Evolutionary conservation across 2,113 vertebrate genomes (phyloP).

Genomic region (Cettia cetti): DNA sequence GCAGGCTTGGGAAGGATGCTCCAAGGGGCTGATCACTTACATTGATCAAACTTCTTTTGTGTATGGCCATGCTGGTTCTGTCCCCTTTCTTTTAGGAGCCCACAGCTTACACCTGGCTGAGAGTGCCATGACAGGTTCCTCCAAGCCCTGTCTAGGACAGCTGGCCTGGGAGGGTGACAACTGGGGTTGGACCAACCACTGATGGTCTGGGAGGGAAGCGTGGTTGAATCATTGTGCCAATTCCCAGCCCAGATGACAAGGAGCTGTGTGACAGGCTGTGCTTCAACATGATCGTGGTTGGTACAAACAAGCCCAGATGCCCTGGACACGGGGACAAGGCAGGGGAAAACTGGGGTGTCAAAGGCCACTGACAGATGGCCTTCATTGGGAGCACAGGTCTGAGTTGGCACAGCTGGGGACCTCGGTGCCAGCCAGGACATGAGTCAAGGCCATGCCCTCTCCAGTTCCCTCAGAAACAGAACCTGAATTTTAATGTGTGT

Average conservation of each 20-base stretch:
- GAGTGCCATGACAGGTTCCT: not conserved
- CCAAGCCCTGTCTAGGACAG: not conserved
- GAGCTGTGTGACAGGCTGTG: not conserved
- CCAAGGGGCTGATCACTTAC: not conserved
- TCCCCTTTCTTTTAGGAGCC: not conserved
- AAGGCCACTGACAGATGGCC: not conserved
- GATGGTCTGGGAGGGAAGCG: not conserved
- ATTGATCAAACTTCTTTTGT: not conserved
- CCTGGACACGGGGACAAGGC: not conserved
- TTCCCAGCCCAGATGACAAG: not conserved
- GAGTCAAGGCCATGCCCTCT: not conserved
- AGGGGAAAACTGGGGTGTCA: not conserved
- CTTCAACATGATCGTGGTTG: not conserved
- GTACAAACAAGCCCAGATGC: not conserved
- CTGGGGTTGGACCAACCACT: not conserved
- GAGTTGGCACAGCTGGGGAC: not conserved
- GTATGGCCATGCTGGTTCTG: not conserved
- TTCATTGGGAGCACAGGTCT: not conserved
- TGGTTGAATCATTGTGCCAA: not conserved
- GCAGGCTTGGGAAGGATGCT: not conserved
- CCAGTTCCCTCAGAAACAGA: not conserved
- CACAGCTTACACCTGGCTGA: not conserved
- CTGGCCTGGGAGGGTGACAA: not conserved
- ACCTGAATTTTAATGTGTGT: not conserved
- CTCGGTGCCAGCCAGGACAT: not conserved